phyloP scores from a whole-genome alignment of 2,888 invertebrate species.

The Macrophya alboannulata region DNA sequence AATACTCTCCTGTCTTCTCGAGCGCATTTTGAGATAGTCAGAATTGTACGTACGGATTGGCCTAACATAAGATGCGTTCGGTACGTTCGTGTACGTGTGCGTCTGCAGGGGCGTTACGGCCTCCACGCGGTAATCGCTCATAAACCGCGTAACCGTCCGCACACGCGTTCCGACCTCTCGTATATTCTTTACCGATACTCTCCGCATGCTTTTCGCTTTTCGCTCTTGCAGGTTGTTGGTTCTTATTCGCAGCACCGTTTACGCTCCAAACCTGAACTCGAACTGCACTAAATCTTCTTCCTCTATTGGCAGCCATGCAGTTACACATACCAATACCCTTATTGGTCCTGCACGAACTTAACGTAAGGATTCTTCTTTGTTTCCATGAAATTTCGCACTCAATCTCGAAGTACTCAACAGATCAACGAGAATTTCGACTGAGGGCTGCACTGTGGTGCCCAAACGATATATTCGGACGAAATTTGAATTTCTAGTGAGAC shows the following conservation, averaged over 20 bases:
- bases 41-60: not conserved
- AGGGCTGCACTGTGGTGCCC: not conserved
- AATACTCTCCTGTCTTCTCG: conserved; percentile 14
- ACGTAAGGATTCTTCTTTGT: not conserved
- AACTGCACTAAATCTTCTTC: conserved; percentile 77
- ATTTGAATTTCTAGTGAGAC: not conserved
- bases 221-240: not conserved
- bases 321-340: not conserved
- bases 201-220: conserved; percentile 4
- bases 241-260: conserved; percentile 1
- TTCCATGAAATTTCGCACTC: not conserved
- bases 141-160: conserved; percentile 73
- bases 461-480: not conserved
- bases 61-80: conserved; percentile 57
- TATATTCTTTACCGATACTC: not conserved
- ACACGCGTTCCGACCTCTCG: conserved; percentile 59
- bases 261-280: conserved; percentile 35
- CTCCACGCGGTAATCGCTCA: conserved; percentile 72
- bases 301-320: conserved; percentile 70
- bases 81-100: conserved; percentile 59
- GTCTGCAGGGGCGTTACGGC: conserved; percentile 66
- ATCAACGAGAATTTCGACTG: not conserved
- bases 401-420: not conserved
- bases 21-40: conserved; percentile 1
- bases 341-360: not conserved